phyloP scores from a whole-genome alignment of 2,113 vertebrate genomes.

The Bostrychus sinensis region DNA sequence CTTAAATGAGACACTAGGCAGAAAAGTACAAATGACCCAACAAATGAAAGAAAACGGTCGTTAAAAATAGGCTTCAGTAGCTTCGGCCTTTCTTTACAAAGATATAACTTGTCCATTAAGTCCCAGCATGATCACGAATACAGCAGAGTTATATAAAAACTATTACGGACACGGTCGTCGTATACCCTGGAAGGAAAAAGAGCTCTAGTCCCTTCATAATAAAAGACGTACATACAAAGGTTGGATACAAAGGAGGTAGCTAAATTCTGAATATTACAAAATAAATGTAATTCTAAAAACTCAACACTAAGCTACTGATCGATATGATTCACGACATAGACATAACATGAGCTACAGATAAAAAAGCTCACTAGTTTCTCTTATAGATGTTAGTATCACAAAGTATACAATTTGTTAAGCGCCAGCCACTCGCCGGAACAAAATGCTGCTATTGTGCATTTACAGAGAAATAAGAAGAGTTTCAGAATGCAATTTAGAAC shows the following conservation, averaged over 20 bases:
- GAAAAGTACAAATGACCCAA: neutral
- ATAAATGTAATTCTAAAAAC: neutral
- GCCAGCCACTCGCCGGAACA: neutral
- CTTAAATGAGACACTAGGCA: neutral
- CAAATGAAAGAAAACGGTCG: neutral
- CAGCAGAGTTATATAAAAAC: slow-evolving; percentile 5
- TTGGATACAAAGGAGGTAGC: slow-evolving; percentile 4
- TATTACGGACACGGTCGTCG: too few species aligned
- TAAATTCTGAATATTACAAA: slow-evolving; percentile 7
- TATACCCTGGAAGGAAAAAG: slow-evolving; percentile 1
- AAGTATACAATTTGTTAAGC: slow-evolving; percentile 1
- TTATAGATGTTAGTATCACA: neutral
- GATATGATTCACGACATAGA: slow-evolving; percentile 1
- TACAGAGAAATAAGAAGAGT: neutral
- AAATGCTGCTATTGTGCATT: neutral
- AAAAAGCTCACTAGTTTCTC: neutral
- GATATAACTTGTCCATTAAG: neutral
- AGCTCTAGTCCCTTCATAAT: neutral
- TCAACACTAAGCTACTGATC: neutral
- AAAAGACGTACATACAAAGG: neutral
- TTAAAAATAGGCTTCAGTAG: too few species aligned
- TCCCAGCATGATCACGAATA: neutral
- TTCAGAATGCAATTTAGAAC: too few species aligned
- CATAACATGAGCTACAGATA: neutral
- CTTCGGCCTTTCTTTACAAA: too few species aligned